A percentile compares a stretch with the other conserved stretches of the same genome.
Conservation (phyloP, 1,140 invertebrate species). For the Sweltsa coloradensis region DNA sequence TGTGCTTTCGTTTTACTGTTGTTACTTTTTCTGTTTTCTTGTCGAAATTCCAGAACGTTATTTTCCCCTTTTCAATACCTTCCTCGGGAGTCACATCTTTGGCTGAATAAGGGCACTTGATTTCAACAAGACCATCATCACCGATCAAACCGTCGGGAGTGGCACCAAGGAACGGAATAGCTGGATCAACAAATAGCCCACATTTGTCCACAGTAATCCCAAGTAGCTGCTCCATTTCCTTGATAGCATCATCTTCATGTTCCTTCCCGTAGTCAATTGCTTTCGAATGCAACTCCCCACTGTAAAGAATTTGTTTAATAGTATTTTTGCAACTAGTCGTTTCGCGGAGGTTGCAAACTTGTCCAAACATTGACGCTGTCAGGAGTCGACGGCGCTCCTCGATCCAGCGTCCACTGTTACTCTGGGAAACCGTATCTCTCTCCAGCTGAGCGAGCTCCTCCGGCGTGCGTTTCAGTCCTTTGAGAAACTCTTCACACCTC, state of each 20-base stretch:
- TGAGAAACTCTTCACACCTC: background rate
- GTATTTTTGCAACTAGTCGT: conserved; percentile 11
- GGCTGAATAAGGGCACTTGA: conserved; percentile 20
- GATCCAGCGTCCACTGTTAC: conserved; percentile 7
- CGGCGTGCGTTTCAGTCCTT: background rate
- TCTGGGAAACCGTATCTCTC: conserved; percentile 6
- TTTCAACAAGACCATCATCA: conserved; percentile 16
- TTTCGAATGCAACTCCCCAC: conserved; percentile 11
- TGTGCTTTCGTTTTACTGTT: conserved; percentile 18
- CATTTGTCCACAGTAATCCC: conserved; percentile 9
- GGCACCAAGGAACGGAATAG: conserved; percentile 13
- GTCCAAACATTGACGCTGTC: conserved; percentile 23
- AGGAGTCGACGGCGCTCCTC: no score
- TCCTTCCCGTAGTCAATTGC: background rate
- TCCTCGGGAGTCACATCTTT: conserved; percentile 4
- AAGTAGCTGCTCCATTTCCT: conserved; percentile 1
- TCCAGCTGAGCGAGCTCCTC: conserved; percentile 2
- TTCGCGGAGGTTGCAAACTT: conserved; percentile 18
- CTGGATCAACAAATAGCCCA: conserved; percentile 16
- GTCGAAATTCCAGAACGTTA: conserved; percentile 9
- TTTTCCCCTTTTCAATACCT: conserved; percentile 7
- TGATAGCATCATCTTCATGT: no score
- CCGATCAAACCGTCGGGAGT: conserved; percentile 18
- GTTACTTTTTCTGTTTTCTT: background rate
- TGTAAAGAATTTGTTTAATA: conserved; percentile 3